Evolutionary conservation across 2,113 vertebrate genomes (phyloP).

Genomic region (Crotalus viridis): DNA sequence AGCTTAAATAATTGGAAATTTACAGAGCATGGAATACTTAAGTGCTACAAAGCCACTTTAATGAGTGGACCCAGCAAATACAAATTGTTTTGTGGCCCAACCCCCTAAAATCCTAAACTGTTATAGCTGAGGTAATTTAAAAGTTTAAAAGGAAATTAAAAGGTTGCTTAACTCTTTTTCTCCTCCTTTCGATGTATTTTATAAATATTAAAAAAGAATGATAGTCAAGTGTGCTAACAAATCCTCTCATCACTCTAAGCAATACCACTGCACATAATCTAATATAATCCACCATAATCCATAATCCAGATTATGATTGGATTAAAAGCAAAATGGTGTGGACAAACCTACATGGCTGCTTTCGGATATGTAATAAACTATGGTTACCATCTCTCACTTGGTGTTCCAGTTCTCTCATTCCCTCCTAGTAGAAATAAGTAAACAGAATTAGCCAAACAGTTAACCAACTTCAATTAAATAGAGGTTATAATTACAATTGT

Average conservation of each 20-base stretch:
- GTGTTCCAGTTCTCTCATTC: background rate
- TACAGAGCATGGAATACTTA: conserved; percentile 17
- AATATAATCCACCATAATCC: background rate
- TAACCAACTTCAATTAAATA: background rate
- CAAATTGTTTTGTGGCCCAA: background rate
- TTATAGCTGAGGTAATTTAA: background rate
- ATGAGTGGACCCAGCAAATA: background rate
- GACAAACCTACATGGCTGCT: background rate
- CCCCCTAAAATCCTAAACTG: background rate
- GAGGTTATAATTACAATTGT: background rate
- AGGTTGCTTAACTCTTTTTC: background rate
- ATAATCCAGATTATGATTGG: background rate
- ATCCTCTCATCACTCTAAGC: background rate
- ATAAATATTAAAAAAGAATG: background rate
- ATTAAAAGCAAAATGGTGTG: background rate
- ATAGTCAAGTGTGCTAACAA: background rate
- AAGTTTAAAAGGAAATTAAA: background rate
- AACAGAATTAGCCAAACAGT: background rate
- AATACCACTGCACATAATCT: background rate
- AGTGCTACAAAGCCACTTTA: conserved; percentile 6
- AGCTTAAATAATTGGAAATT: conserved; percentile 31
- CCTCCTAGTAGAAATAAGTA: background rate
- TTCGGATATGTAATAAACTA: background rate
- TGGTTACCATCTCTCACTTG: background rate
- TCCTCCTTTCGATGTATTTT: background rate